Percentiles rank a stretch among this genome's conserved stretches.
phyloP scores from a whole-genome alignment of 2,888 invertebrate species.

The Dryobotodes eremita region DNA sequence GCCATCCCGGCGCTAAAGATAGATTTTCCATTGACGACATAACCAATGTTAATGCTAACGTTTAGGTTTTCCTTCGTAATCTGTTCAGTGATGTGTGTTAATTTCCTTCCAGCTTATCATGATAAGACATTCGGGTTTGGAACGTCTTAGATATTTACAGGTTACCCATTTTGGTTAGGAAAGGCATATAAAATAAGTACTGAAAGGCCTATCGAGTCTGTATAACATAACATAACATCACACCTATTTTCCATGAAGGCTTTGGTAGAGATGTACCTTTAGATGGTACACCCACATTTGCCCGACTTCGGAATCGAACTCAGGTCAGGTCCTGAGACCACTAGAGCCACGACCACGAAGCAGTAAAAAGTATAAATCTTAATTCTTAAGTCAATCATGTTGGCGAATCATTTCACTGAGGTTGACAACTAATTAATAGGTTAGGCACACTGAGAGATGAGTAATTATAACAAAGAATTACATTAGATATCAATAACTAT shows the following conservation, averaged over 20 bases:
- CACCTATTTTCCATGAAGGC: not conserved
- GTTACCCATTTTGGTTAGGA: not conserved
- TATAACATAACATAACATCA: not conserved
- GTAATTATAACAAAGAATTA: not conserved
- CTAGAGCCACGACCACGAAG: too few relatives aligned
- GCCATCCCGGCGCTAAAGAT: not conserved
- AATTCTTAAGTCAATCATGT: not conserved
- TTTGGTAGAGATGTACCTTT: not conserved
- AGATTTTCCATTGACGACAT: constrained; percentile 1
- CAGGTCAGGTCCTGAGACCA: too few relatives aligned
- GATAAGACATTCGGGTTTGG: not conserved
- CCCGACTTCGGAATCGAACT: not conserved
- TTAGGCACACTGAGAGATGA: not conserved
- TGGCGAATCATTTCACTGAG: not conserved
- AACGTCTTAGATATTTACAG: not conserved
- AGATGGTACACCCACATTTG: not conserved
- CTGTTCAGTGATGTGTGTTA: not conserved
- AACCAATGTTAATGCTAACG: not conserved
- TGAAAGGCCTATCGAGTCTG: too few relatives aligned
- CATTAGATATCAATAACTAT: not conserved
- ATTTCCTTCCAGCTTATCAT: not conserved
- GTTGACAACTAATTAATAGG: not conserved
- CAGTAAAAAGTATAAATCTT: too few relatives aligned
- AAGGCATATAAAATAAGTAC: not conserved
- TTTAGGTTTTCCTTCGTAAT: not conserved